Conservation (phyloP, 2,888 invertebrate species). For the Drosophila tanythrix region DNA sequence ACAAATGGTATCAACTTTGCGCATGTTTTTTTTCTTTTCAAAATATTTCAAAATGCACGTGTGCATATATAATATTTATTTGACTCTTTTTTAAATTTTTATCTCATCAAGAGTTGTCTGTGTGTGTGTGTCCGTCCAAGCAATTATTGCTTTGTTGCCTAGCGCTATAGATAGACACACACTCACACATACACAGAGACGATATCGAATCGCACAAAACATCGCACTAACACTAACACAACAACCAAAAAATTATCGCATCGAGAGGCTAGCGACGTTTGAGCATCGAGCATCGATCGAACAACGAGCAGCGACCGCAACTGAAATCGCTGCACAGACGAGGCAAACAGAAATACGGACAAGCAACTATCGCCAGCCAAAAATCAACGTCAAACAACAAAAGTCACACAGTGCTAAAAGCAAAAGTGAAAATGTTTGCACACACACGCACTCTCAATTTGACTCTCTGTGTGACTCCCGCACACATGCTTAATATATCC, state of each 20-base stretch:
- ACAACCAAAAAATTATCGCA: slow-evolving; percentile 46
- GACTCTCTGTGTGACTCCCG: neutral
- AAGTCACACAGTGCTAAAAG: slow-evolving; percentile 24
- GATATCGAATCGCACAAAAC: slow-evolving; percentile 62
- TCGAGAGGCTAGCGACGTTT: slow-evolving; percentile 24
- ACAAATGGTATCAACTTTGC: slow-evolving; percentile 26
- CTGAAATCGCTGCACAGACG: slow-evolving; percentile 31
- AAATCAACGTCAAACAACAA: slow-evolving; percentile 10
- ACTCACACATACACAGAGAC: slow-evolving; percentile 28
- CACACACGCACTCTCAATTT: slow-evolving; percentile 13
- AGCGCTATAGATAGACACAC: slow-evolving; percentile 69
- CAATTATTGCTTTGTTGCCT: slow-evolving; percentile 49
- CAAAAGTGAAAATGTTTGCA: slow-evolving; percentile 40
- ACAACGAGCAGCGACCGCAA: slow-evolving; percentile 24
- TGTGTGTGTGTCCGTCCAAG: slow-evolving; percentile 9
- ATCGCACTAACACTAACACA: slow-evolving; percentile 51
- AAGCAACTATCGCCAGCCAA: slow-evolving; percentile 11
- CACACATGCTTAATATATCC: slow-evolving; percentile 1
- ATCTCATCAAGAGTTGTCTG: slow-evolving; percentile 10
- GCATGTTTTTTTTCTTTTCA: slow-evolving; percentile 24
- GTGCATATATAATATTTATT: slow-evolving; percentile 12
- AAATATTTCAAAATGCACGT: slow-evolving; percentile 10
- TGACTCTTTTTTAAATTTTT: slow-evolving; percentile 11
- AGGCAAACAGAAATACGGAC: slow-evolving; percentile 21
- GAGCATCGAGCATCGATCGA: slow-evolving; percentile 22